phyloP scores from a whole-genome alignment of 2,113 vertebrate species.

The Poecile atricapillus region DNA sequence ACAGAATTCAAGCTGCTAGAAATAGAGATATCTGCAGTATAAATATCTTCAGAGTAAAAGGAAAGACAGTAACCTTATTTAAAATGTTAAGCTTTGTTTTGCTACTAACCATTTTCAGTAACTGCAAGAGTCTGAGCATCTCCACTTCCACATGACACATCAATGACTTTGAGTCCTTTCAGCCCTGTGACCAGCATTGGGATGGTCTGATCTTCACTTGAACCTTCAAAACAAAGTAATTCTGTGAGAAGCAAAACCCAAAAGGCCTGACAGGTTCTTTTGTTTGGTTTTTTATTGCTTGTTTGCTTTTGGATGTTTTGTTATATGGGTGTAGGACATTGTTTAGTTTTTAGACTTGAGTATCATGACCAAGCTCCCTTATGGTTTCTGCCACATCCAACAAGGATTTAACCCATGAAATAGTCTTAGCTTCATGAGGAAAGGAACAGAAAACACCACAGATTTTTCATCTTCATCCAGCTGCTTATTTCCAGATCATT shows the following conservation, averaged over 20 bases:
- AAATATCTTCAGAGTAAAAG: background rate
- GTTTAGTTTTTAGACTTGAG: background rate
- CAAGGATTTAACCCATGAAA: background rate
- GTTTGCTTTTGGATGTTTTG: background rate
- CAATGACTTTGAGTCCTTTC: slow-evolving; percentile 93
- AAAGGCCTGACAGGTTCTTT: background rate
- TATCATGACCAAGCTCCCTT: background rate
- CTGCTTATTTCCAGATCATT: background rate
- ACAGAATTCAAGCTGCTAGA: background rate
- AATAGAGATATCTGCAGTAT: background rate
- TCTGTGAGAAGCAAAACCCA: background rate
- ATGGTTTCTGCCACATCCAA: background rate
- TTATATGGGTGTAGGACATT: rapidly evolving
- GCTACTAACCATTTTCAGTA: slow-evolving; percentile 89
- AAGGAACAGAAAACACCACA: background rate
- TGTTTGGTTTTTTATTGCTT: background rate
- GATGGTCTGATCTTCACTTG: slow-evolving; percentile 96
- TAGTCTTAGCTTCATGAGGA: background rate
- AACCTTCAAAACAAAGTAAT: slow-evolving; percentile 76
- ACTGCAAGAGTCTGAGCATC: slow-evolving; percentile 96
- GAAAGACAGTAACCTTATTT: background rate
- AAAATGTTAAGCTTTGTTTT: background rate
- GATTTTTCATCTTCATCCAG: background rate
- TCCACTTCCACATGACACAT: slow-evolving; percentile 93
- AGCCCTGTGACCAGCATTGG: slow-evolving; percentile 92